Evolutionary conservation across 2,888 invertebrate genomes (phyloP), one percentile per base, ranked within the genome.

Genomic region (Chrysina gloriosa): DNA sequence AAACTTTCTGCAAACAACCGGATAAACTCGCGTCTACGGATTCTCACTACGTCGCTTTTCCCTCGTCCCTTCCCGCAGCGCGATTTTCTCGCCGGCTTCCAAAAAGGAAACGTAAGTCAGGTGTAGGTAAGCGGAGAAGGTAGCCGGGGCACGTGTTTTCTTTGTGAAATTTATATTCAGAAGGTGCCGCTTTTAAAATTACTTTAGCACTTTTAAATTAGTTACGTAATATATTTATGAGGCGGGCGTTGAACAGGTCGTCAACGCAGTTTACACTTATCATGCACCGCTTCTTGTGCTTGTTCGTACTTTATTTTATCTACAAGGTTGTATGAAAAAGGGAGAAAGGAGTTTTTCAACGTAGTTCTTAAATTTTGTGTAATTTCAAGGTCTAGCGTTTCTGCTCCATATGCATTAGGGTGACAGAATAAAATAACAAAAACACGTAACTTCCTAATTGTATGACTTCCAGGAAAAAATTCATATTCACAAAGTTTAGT

Each of bases 1-100:
- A 79, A 80, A 80, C 77, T 79, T 80, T 79, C 77, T 69, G 72
- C 78, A 77, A 79, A 78, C 78, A 78, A 77, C 78, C 78, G 79
- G 77, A 77, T 77, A 78, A 78, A 78, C 77, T 77, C 72, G 74
- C 73, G 70, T 71, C 56, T 31, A 21, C 19, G 19, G 9, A 4
- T n/a, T 23, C 16, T 47, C 19, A 9, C 21, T 47, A n/a, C 3
- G 31, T 3, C 31, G 1, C 9, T n/a, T n/a, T 31, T 31, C 3
- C 1, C 45, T 21, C 1, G 19, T 21, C 45, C 45, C 7, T 21
- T 19, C 21, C 14, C n/a, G 31, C n/a, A 31, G 1, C n/a, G n/a
- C 11, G 9, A n/a, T n/a, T n/a, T n/a, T n/a, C n/a, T 21, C 2
- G 1, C 45, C 7, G 45, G 6, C 5, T 19, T 19, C 19, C 5